Base-by-base conservation (phyloP, 2,888 invertebrate genomes). In the Clusia tigrina region DNA sequence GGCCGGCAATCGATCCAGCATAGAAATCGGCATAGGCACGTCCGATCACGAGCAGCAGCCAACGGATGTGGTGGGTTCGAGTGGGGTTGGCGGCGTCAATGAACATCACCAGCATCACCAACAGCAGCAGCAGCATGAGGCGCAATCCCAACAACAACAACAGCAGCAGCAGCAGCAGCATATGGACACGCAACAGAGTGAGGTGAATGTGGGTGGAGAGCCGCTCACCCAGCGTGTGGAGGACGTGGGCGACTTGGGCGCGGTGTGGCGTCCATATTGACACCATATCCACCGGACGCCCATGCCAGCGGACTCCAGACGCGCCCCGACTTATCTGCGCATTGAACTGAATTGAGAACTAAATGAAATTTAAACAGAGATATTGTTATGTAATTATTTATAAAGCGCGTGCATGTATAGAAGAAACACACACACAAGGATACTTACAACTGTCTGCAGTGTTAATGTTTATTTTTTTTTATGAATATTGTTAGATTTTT, bases 251-350 rank as follows among this genome's bases (percentile, higher is more conserved):
- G 86, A 86, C 71, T 84, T 86, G 58, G 80, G 84, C 15, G 83
- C 82, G 64, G 91, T 92, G n/a, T 92, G 92, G 92, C 87, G 92
- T 82, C 92, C 92, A 61, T 91, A 91, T 86, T 91, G 87, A 89
- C 78, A 69, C 61, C 24, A 60, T 53, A 52, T 18, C 52, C 5
- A 42, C 17, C 15, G 2, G 57, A 9, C 58, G 32, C 52, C 46
- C 56, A 9, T 56, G 32, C 52, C 46, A 54, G 2, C 32, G 59
- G 46, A 42, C 60, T 15, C 54, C 58, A 60, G 65, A 62, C n/a
- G 56, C 56, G 54, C 65, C 58, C 64, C 65, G 22, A 72, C 72
- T 65, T 76, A 75, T 65, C 71, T 78, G 65, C 78, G 78, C 69
- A 78, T 80, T 68, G 81, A 78, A 78, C 74, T 79, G 76, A 80